Percentiles rank a stretch among this genome's conserved stretches.
These are phyloP conservation scores for Phenganax marumi DNA, from an alignment of 92 coral and sea anemone genomes.

Conservation along the genomic window DNA sequence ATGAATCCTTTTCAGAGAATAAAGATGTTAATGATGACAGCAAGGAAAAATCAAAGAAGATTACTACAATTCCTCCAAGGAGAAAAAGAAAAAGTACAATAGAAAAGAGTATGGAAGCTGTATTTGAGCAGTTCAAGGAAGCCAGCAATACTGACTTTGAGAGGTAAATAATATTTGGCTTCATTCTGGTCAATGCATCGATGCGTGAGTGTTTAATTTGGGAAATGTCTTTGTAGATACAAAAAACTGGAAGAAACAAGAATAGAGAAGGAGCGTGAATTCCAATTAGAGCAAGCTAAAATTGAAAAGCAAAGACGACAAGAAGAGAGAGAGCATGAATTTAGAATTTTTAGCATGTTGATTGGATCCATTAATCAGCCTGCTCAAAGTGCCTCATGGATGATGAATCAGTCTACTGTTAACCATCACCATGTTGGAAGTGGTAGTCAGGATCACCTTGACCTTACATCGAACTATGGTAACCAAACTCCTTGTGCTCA, in stretches of 20 bases:
- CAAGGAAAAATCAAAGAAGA: not conserved
- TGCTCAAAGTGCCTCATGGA: not conserved
- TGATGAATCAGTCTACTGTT: too few relatives aligned
- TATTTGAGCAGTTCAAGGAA: constrained; percentile 40
- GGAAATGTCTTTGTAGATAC: constrained; percentile 25
- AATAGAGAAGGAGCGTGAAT: constrained; percentile 31
- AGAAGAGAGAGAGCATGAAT: constrained; percentile 48
- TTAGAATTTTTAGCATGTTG: constrained; percentile 37
- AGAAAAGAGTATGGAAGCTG: constrained; percentile 36
- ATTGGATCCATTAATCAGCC: constrained; percentile 35
- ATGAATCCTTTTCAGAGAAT: too few relatives aligned
- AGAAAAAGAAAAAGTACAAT: constrained; percentile 38
- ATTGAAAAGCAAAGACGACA: constrained; percentile 41
- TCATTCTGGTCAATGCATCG: not conserved
- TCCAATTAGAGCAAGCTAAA: constrained; percentile 35
- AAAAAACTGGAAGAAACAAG: constrained; percentile 37
- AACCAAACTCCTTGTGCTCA: not conserved
- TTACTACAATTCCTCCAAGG: not conserved
- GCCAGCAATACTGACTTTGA: constrained; percentile 25
- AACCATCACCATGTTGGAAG: too few relatives aligned
- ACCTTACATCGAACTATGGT: too few relatives aligned
- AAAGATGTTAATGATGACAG: too few relatives aligned
- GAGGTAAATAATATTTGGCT: constrained; percentile 3
- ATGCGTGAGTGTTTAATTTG: not conserved
- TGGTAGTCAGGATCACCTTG: too few relatives aligned